Evolutionary conservation across 2,113 vertebrate genomes (phyloP).

Genomic region (Oncorhynchus mykiss): DNA sequence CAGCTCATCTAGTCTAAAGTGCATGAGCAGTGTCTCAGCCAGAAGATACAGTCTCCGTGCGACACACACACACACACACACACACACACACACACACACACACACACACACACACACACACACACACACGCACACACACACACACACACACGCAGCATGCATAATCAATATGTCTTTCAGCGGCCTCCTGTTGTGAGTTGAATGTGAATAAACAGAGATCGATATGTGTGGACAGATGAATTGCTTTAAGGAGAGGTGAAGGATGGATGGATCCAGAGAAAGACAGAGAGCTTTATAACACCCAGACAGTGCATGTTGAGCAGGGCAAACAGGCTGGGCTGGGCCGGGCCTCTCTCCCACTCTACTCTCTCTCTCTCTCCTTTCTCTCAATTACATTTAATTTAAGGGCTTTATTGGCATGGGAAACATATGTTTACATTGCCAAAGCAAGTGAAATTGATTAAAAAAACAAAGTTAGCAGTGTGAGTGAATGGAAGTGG

Average conservation of each 20-base stretch:
- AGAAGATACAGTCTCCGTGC: background rate
- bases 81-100: constrained; percentile 19
- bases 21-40: background rate
- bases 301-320: constrained; percentile 3
- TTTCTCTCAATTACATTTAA: constrained; percentile 6
- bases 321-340: constrained; percentile 32
- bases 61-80: background rate
- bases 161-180: constrained; percentile 68
- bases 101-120: constrained; percentile 3
- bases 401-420: no score
- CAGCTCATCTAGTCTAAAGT: background rate
- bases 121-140: constrained; percentile 19
- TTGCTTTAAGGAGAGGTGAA: constrained; percentile 13
- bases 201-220: constrained; percentile 75
- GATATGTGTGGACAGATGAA: constrained; percentile 65
- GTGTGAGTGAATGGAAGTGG: background rate
- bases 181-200: constrained; percentile 52
- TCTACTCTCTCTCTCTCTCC: constrained; percentile 22
- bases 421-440: no score
- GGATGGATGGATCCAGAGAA: no score
- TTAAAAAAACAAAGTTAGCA: no score
- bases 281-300: background rate
- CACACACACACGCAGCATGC: constrained; percentile 20
- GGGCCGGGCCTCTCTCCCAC: background rate
- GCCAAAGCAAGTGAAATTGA: no score